These are phyloP conservation scores for Timema cristinae DNA, from an alignment of 2,888 invertebrate genomes.

Conservation along the genomic window DNA sequence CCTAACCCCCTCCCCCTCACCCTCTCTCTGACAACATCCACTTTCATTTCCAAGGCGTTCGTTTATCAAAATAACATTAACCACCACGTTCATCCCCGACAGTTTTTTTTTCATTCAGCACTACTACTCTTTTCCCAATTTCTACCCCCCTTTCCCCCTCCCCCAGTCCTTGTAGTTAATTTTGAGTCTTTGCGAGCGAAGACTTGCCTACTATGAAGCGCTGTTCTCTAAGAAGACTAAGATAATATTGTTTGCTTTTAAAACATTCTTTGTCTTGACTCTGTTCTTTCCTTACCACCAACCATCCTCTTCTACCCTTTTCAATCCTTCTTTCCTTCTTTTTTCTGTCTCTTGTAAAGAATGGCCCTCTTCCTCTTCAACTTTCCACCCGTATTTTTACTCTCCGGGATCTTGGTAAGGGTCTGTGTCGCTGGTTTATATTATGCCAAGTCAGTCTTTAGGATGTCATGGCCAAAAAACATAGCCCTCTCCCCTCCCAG, in stretches of 20 bases:
- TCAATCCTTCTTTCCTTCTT: neutral
- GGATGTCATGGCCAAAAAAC: too few species aligned
- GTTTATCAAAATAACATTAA: constrained; percentile 26
- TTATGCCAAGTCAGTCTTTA: too few species aligned
- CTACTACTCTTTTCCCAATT: neutral
- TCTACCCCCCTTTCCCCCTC: neutral
- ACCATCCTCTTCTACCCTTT: neutral
- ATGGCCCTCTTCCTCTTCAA: neutral
- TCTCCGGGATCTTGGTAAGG: too few species aligned
- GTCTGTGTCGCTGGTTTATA: too few species aligned
- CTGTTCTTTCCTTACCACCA: neutral
- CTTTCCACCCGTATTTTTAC: too few species aligned
- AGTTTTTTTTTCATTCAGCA: neutral
- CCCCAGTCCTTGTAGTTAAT: neutral
- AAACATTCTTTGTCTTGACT: constrained; percentile 27
- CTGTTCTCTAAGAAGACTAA: constrained; percentile 21
- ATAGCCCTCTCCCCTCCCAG: too few species aligned
- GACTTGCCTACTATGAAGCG: constrained; percentile 8
- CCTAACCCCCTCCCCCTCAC: too few species aligned
- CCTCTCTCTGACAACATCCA: neutral
- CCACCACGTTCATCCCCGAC: neutral
- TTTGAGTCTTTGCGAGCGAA: constrained; percentile 2
- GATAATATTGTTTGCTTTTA: constrained; percentile 30
- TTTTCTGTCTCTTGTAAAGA: neutral
- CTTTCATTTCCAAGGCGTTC: constrained; percentile 15